Percentiles rank a stretch among this genome's conserved stretches.
Conservation (phyloP, 1,140 invertebrate species). For the Rhopalosiphum padi region DNA sequence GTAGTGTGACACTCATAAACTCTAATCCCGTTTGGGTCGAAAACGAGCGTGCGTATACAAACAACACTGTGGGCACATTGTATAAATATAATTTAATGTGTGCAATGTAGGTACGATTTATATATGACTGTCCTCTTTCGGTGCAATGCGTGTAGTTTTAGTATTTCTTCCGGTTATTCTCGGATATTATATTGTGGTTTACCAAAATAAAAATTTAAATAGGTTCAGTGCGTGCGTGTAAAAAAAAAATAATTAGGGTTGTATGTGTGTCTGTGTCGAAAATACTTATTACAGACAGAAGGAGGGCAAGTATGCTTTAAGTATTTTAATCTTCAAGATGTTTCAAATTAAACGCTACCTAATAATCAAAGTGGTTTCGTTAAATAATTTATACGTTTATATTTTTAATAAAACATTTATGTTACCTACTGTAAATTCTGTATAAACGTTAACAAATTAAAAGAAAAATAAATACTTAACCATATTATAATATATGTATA, state of each 20-base stretch:
- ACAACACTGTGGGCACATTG: not conserved
- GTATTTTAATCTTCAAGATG: conserved; percentile 46
- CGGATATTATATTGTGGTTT: not conserved
- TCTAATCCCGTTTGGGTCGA: not conserved
- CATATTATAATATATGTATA: not conserved
- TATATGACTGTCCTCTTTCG: not conserved
- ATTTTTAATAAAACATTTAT: not conserved
- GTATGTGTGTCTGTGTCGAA: conserved; percentile 16
- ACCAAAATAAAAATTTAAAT: conserved; percentile 48
- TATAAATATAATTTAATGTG: not conserved
- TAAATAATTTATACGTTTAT: not conserved
- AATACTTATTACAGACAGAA: conserved; percentile 23
- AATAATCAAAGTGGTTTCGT: conserved; percentile 36
- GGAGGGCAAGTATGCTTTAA: not conserved
- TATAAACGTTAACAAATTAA: not conserved
- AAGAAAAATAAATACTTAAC: not conserved
- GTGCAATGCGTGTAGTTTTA: not conserved
- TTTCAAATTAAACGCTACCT: conserved; percentile 34
- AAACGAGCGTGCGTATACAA: not conserved
- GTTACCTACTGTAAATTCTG: not conserved
- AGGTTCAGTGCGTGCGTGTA: not conserved
- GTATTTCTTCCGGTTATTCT: conserved; percentile 25
- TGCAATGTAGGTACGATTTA: not conserved
- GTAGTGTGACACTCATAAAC: not conserved
- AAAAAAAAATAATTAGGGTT: conserved; percentile 53